phyloP scores from a whole-genome alignment of 2,888 invertebrate species.

The Ormyrus rosae region DNA sequence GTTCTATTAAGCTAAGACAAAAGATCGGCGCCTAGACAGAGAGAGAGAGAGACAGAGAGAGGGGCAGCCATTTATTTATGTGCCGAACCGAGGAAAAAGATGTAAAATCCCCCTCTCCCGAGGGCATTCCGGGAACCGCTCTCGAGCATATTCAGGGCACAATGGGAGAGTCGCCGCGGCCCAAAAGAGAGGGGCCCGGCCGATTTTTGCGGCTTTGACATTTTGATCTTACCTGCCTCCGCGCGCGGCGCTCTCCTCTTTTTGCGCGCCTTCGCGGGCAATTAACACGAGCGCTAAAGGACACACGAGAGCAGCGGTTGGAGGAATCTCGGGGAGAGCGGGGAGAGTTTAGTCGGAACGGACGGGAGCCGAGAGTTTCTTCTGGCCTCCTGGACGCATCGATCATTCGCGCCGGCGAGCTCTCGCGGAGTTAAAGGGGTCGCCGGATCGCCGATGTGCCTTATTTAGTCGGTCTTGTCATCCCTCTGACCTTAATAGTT shows the following conservation, averaged over 20 bases:
- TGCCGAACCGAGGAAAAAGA: slow-evolving; percentile 74
- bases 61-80: slow-evolving; percentile 73
- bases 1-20: slow-evolving; percentile 75
- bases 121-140: slow-evolving; percentile 69
- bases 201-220: slow-evolving; percentile 56
- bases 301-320: slow-evolving; percentile 22
- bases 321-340: slow-evolving; percentile 28
- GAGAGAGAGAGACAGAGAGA: slow-evolving; percentile 50
- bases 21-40: slow-evolving; percentile 74
- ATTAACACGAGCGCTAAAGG: slow-evolving; percentile 55
- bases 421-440: too few relatives aligned
- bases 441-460: too few relatives aligned
- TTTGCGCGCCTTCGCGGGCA: slow-evolving; percentile 54
- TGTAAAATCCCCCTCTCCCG: slow-evolving; percentile 68
- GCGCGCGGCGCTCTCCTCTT: slow-evolving; percentile 7
- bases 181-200: slow-evolving; percentile 34
- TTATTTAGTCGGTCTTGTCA: too few relatives aligned
- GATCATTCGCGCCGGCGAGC: not conserved
- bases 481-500: not conserved
- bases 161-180: slow-evolving; percentile 64
- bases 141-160: slow-evolving; percentile 67
- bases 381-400: not conserved
- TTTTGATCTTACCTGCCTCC: slow-evolving; percentile 53
- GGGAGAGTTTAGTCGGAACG: slow-evolving; percentile 25
- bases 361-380: too few relatives aligned